Percentiles rank a stretch among this genome's conserved stretches.
Evolutionary conservation across 2,888 invertebrate genomes (phyloP).

Genomic region (Nesidiocoris tenuis): DNA sequence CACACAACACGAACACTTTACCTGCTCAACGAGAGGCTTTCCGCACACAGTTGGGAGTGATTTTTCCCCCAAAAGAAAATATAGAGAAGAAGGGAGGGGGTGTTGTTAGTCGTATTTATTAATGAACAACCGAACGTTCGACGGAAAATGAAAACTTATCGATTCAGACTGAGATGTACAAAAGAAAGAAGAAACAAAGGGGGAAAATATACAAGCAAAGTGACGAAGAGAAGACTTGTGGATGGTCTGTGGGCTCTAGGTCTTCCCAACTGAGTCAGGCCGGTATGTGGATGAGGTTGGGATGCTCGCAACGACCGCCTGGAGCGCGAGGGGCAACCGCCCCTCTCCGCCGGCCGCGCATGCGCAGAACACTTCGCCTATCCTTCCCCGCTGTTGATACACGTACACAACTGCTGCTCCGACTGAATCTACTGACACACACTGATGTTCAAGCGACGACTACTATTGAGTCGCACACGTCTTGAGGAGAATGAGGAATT

Average conservation of each 20-base stretch:
- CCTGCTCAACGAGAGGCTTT: conserved; percentile 38
- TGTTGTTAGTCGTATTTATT: background rate
- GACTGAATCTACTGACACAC: no score
- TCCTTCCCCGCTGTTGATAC: background rate
- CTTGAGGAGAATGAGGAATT: no score
- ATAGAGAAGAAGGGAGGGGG: background rate
- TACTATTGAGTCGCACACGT: no score
- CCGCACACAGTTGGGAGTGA: conserved; percentile 12
- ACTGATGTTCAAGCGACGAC: no score
- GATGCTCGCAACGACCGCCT: background rate
- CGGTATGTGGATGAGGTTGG: conserved; percentile 29
- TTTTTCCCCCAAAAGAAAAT: background rate
- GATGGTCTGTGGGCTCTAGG: conserved; percentile 19
- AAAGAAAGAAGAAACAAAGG: conserved; percentile 26
- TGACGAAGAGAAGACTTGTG: conserved; percentile 33
- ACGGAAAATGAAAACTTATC: conserved; percentile 4
- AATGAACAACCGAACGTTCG: conserved; percentile 5
- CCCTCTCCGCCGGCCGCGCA: background rate
- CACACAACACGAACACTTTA: conserved; percentile 42
- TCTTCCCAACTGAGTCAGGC: conserved; percentile 42
- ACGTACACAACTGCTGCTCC: no score
- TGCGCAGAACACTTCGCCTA: background rate
- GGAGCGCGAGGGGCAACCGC: background rate
- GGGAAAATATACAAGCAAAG: conserved; percentile 18
- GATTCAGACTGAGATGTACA: background rate